Evolutionary conservation across 2,888 invertebrate genomes (phyloP).

Genomic region (Orthosia gracilis): DNA sequence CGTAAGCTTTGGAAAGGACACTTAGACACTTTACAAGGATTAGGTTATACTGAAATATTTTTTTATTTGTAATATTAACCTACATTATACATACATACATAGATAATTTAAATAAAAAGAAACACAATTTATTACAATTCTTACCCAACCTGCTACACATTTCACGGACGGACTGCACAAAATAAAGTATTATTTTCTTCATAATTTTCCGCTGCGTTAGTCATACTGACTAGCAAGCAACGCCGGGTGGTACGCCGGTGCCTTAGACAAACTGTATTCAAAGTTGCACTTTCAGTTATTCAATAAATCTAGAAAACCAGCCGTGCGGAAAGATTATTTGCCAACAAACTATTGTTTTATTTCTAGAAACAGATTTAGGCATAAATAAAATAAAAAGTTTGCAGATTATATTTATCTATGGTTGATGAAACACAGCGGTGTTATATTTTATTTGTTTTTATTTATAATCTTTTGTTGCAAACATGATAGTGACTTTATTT

Average conservation of each 20-base stretch:
- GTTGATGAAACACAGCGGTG: slow-evolving; percentile 29
- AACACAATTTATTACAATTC: not conserved
- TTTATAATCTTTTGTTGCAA: slow-evolving; percentile 19
- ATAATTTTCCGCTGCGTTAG: slow-evolving; percentile 64
- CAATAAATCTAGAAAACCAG: slow-evolving; percentile 45
- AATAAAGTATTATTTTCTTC: slow-evolving; percentile 53
- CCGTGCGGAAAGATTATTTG: slow-evolving; percentile 37
- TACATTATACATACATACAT: too few relatives aligned
- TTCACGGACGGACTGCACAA: slow-evolving; percentile 19
- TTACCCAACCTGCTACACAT: not conserved
- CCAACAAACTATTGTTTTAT: slow-evolving; percentile 31
- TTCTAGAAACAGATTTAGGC: not conserved
- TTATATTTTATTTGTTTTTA: slow-evolving; percentile 27
- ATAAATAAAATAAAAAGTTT: slow-evolving; percentile 22
- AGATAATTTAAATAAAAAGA: not conserved
- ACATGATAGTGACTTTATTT: too few relatives aligned
- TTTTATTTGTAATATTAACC: not conserved
- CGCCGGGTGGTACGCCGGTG: not conserved
- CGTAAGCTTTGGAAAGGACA: too few relatives aligned
- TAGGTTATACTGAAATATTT: too few relatives aligned
- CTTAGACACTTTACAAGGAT: too few relatives aligned
- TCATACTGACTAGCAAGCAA: slow-evolving; percentile 42
- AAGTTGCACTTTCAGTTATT: slow-evolving; percentile 49
- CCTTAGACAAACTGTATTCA: slow-evolving; percentile 21
- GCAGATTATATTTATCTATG: slow-evolving; percentile 41